These are phyloP conservation scores for Camptogramma bilineatum DNA, from an alignment of 2,888 invertebrate species.

Conservation along the genomic window DNA sequence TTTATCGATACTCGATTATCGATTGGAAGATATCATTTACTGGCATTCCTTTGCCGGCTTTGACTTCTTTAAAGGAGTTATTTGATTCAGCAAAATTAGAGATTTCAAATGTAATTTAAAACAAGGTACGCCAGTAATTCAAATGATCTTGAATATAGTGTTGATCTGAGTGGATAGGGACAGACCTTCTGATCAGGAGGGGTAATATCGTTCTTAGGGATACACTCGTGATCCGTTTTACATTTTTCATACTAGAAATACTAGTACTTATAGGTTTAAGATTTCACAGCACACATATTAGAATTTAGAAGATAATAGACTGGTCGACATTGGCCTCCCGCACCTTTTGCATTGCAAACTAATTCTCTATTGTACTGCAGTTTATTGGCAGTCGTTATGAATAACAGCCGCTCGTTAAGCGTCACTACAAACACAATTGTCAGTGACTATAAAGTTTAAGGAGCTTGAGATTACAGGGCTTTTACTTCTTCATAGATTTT, in stretches of 20 bases:
- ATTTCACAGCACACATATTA: background rate
- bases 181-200: too few species aligned
- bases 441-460: conserved; percentile 51
- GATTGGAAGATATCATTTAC: conserved; percentile 4
- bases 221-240: too few species aligned
- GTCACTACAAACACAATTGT: conserved; percentile 53
- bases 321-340: conserved; percentile 54
- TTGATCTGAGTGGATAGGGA: too few species aligned
- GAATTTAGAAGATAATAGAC: conserved; percentile 26
- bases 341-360: conserved; percentile 49
- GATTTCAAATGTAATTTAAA: background rate
- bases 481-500: conserved; percentile 37
- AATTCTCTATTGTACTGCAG: conserved; percentile 61
- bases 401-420: conserved; percentile 64
- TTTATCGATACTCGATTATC: conserved; percentile 7
- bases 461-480: conserved; percentile 42
- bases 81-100: background rate
- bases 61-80: background rate
- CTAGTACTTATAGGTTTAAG: too few species aligned
- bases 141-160: too few species aligned
- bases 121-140: background rate
- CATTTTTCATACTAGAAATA: too few species aligned
- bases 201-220: too few species aligned
- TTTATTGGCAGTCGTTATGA: conserved; percentile 65
- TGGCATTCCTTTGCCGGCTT: background rate